Base-by-base conservation (phyloP, 2,888 invertebrate genomes). In the Platypus cylindrus region DNA sequence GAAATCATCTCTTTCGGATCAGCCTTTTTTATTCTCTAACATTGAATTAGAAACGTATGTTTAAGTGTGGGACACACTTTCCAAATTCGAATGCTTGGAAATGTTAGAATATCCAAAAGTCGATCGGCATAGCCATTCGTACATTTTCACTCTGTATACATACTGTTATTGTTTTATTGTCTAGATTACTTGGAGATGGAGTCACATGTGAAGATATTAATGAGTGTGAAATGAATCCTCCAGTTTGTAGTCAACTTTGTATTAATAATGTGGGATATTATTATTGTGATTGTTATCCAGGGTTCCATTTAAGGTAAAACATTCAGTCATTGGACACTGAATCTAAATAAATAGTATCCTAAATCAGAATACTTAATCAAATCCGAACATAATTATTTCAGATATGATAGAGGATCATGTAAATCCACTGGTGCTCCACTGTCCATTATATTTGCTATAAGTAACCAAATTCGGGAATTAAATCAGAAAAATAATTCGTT, bases 201-300 rank as follows among this genome's bases (percentile, higher is more conserved):
- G 59, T 55, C 29, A 58, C 60, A 14, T 86, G 86, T 46, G 52
- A 53, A 9, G 83, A 87, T 52, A 61, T 79, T 0, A 67, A 86
- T 48, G 87, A 87, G 59, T 90, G 90, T 50, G 44, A 55, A 2
- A 45, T 54, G 2, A 61, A 65, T 11, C 60, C 62, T 1, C 57
- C 61, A 12, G 59, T 66, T 1, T 85, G 85, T 52, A 68, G 79
- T 3, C 85, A 85, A 50, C 48, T 65, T 3, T 80, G 80, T 52
- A 49, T 50, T 17, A 76, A 78, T 47, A 51, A 55, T 0, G 56
- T 54, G 0, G 76, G 76, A 1, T 64, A 68, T 1, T 77, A 64
- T 52, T 30, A 55, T 2, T 80, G 80, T 49, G 62, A 65, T 3
- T 80, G 79, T 44, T 63, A 66, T 41, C 58, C 65, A 5, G 75